Conservation (phyloP, 1,140 invertebrate genomes). For the Drosophila jambulina region DNA sequence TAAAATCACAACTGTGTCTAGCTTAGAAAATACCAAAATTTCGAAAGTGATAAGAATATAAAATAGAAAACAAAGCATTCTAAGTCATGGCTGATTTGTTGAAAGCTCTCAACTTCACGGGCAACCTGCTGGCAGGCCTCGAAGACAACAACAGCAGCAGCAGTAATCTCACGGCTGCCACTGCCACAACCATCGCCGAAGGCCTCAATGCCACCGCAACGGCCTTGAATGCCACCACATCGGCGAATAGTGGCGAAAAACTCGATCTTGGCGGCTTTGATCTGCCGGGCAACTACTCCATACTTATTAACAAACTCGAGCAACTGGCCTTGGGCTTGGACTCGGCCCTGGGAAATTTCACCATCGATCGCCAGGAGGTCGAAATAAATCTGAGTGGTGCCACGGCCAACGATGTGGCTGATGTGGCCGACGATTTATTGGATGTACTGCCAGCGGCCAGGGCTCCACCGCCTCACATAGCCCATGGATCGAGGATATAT, state of each 20-base stretch:
- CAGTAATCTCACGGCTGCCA: slow-evolving; percentile 23
- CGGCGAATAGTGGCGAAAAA: slow-evolving; percentile 61
- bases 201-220: slow-evolving; percentile 53
- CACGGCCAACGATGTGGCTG: slow-evolving; percentile 61
- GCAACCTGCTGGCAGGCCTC: slow-evolving; percentile 66
- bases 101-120: slow-evolving; percentile 72
- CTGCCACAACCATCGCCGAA: slow-evolving; percentile 25
- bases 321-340: slow-evolving; percentile 78
- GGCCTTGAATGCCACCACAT: slow-evolving; percentile 41
- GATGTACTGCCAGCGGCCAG: slow-evolving; percentile 61
- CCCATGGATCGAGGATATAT: slow-evolving; percentile 62
- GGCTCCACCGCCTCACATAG: slow-evolving; percentile 57
- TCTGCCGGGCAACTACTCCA: slow-evolving; percentile 82
- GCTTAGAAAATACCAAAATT: slow-evolving; percentile 1
- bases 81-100: slow-evolving; percentile 61
- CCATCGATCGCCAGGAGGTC: slow-evolving; percentile 79
- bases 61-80: slow-evolving; percentile 1
- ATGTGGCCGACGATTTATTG: slow-evolving; percentile 67
- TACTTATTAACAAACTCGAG: slow-evolving; percentile 84
- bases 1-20: slow-evolving; percentile 31
- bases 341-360: slow-evolving; percentile 73
- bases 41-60: slow-evolving; percentile 19
- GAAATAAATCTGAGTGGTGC: slow-evolving; percentile 70
- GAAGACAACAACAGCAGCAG: slow-evolving; percentile 41
- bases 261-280: slow-evolving; percentile 71